Evolutionary conservation across 2,797 vertebrate species (phyloP).

Genomic region (Phrynocephalus forsythii): DNA sequence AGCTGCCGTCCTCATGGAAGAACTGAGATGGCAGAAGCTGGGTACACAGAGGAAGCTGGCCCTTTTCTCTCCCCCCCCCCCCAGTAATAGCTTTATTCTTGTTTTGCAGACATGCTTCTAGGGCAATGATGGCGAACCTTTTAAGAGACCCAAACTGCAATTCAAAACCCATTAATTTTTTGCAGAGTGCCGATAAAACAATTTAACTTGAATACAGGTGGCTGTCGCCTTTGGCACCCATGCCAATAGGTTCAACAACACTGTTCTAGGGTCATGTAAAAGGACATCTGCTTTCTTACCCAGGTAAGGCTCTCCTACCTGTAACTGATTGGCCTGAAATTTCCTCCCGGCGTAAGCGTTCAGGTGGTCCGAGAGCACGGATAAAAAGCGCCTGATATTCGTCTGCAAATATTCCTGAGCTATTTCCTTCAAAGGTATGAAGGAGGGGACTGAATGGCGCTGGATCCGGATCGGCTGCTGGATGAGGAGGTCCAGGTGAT

Average conservation of each 20-base stretch:
- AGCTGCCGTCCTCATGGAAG: background rate
- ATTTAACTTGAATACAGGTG: too few species aligned
- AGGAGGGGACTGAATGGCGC: conserved; percentile 86
- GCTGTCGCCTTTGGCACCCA: too few species aligned
- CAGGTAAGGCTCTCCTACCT: conserved; percentile 76
- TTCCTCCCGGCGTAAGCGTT: conserved; percentile 85
- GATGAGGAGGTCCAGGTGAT: conserved; percentile 84
- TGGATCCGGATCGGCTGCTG: conserved; percentile 75
- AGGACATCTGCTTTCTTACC: fast-evolving
- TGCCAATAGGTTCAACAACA: too few species aligned
- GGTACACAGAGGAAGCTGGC: background rate
- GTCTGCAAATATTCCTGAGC: conserved; percentile 77
- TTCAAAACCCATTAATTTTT: too few species aligned
- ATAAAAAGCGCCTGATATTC: conserved; percentile 81
- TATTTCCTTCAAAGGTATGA: conserved; percentile 85
- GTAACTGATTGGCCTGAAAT: conserved; percentile 85
- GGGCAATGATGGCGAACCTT: background rate
- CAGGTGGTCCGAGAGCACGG: conserved; percentile 80
- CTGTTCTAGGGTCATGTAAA: background rate
- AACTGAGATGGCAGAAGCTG: background rate
- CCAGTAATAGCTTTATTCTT: background rate
- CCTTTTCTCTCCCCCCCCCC: background rate
- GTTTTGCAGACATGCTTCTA: background rate
- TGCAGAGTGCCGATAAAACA: too few species aligned
- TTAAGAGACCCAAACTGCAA: too few species aligned